A percentile compares a stretch with the other conserved stretches of the same genome.
phyloP scores from a whole-genome alignment of 2,113 vertebrate species.

The Colinus virginianus region DNA sequence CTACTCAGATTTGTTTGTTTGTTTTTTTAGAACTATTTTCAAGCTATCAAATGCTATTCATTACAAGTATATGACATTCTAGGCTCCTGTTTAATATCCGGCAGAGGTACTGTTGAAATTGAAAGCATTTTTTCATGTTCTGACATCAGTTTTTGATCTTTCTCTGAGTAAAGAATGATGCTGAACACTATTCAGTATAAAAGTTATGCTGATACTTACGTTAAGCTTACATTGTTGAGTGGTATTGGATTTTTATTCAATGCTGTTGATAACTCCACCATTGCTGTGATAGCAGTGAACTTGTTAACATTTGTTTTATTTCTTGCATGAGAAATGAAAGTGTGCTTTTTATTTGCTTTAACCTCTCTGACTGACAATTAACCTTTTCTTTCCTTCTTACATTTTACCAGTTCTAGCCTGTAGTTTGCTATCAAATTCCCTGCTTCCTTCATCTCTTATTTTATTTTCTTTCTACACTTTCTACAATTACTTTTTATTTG shows the following conservation, averaged over 20 bases:
- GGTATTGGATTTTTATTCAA: neutral
- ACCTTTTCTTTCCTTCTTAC: neutral
- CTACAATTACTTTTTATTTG: neutral
- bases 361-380: neutral
- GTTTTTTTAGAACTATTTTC: neutral
- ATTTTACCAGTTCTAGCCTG: neutral
- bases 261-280: neutral
- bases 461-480: neutral
- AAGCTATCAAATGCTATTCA: neutral
- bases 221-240: neutral
- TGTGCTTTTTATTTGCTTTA: neutral
- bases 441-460: neutral
- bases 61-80: neutral
- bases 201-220: neutral
- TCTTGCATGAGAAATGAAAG: neutral
- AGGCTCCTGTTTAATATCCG: neutral
- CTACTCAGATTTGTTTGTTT: neutral
- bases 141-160: neutral
- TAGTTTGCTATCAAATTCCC: neutral
- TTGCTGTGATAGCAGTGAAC: neutral
- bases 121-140: constrained; percentile 26
- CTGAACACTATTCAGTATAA: neutral
- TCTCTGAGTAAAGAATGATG: neutral
- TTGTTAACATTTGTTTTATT: neutral
- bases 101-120: neutral